A percentile compares a stretch with the other conserved stretches of the same genome.
phyloP scores from a whole-genome alignment of 2,888 invertebrate genomes.

The Nyleta sp. region DNA sequence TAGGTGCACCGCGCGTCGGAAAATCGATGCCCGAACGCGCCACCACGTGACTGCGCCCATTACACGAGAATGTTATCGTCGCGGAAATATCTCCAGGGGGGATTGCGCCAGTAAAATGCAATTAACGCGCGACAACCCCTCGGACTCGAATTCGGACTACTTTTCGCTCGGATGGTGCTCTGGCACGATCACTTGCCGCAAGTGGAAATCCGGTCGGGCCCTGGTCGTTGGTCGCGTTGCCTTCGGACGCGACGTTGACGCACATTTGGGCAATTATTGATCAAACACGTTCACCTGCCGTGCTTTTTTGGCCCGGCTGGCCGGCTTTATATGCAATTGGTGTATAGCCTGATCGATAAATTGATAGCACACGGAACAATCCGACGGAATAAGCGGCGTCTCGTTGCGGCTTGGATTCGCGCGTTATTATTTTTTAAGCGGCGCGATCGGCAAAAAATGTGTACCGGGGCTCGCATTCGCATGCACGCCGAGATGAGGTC shows the following conservation, averaged over 20 bases:
- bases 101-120: constrained; percentile 47
- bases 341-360: constrained; percentile 29
- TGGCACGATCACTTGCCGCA: too few relatives aligned
- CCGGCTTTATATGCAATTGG: constrained; percentile 31
- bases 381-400: too few relatives aligned
- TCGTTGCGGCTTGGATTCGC: too few relatives aligned
- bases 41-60: constrained; percentile 75
- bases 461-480: constrained; percentile 6
- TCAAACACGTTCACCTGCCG: constrained; percentile 30
- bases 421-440: too few relatives aligned
- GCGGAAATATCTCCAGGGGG: constrained; percentile 51
- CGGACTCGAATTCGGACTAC: too few relatives aligned
- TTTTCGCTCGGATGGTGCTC: too few relatives aligned
- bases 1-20: constrained; percentile 71
- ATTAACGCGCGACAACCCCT: constrained; percentile 53
- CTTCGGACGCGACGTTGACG: too few relatives aligned
- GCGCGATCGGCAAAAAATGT: constrained; percentile 11
- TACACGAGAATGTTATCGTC: constrained; percentile 72
- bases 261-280: constrained; percentile 41
- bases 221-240: too few relatives aligned
- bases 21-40: constrained; percentile 77
- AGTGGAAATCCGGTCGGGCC: too few relatives aligned
- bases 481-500: constrained; percentile 43
- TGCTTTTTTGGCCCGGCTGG: constrained; percentile 19
- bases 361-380: constrained; percentile 6